A percentile compares a stretch with the other conserved stretches of the same genome.
Evolutionary conservation across 2,113 vertebrate genomes (phyloP).

Genomic region (Apteryx owenii): DNA sequence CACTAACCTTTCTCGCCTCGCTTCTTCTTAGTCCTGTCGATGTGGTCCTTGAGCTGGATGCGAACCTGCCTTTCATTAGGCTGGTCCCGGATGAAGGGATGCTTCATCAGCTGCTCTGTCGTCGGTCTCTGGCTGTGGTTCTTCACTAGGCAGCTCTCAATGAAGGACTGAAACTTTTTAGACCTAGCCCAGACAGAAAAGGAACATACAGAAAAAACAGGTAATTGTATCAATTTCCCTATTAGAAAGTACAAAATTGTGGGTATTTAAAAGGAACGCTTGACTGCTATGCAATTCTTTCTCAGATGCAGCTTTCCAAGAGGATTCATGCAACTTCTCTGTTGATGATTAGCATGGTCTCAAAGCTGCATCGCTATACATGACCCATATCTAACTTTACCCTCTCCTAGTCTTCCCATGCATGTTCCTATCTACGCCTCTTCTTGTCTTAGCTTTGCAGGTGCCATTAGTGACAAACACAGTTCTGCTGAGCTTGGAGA

Average conservation of each 20-base stretch:
- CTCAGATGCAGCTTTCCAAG: not conserved
- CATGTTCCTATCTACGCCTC: not conserved
- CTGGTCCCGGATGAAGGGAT: slow-evolving; percentile 96
- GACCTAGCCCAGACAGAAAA: slow-evolving; percentile 82
- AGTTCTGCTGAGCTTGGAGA: not conserved
- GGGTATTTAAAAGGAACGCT: not conserved
- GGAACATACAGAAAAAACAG: not conserved
- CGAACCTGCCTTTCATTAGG: slow-evolving; percentile 97
- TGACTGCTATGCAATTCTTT: not conserved
- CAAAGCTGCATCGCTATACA: not conserved
- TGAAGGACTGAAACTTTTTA: slow-evolving; percentile 98
- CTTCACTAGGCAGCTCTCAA: slow-evolving; percentile 97
- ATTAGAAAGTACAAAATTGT: not conserved
- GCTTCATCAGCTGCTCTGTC: slow-evolving; percentile 97
- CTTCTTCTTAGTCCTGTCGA: slow-evolving; percentile 98
- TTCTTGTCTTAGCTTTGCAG: not conserved
- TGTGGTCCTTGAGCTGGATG: slow-evolving; percentile 99
- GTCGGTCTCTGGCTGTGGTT: slow-evolving; percentile 95
- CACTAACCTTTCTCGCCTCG: slow-evolving; percentile 90
- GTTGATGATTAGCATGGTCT: not conserved
- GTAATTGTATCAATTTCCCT: rapidly evolving
- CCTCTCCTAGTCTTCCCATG: not conserved
- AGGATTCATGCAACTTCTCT: not conserved
- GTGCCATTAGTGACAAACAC: not conserved
- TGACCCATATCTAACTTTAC: too few relatives aligned